Percentiles rank a stretch among this genome's conserved stretches.
Evolutionary conservation across 1,140 invertebrate genomes (phyloP).

Genomic region (Cotesia vestalis): DNA sequence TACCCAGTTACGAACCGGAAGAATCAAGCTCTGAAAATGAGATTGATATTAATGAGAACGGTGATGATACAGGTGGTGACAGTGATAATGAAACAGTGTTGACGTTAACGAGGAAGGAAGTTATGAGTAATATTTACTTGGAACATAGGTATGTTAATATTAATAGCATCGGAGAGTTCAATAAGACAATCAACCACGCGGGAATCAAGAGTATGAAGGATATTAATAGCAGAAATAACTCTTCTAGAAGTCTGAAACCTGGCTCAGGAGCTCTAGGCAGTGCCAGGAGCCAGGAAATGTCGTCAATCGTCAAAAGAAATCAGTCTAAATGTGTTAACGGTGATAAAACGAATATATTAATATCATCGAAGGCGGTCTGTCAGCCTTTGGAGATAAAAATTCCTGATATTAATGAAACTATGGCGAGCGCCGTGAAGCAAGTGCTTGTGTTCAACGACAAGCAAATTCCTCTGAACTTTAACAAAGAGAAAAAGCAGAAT

Average conservation of each 20-base stretch:
- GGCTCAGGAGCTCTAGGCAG: too few relatives aligned
- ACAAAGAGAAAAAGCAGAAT: not conserved
- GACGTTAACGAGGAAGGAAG: slow-evolving; percentile 7
- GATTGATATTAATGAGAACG: slow-evolving; percentile 9
- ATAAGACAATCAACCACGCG: slow-evolving; percentile 52
- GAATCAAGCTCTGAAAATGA: not conserved
- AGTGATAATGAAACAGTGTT: slow-evolving; percentile 37
- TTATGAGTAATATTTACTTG: slow-evolving; percentile 31
- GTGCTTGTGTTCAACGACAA: not conserved
- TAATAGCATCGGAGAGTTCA: slow-evolving; percentile 40
- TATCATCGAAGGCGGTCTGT: not conserved
- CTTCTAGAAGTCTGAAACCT: too few relatives aligned
- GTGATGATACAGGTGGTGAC: not conserved
- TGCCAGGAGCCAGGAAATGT: too few relatives aligned
- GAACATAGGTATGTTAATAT: slow-evolving; percentile 46
- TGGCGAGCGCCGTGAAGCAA: not conserved
- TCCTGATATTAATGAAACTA: not conserved
- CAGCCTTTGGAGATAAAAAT: not conserved
- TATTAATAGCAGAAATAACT: too few relatives aligned
- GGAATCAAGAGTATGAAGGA: not conserved
- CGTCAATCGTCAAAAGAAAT: too few relatives aligned
- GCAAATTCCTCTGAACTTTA: not conserved
- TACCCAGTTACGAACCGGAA: not conserved
- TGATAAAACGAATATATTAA: slow-evolving; percentile 26
- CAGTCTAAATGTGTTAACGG: not conserved